A percentile compares a stretch with the other conserved stretches of the same genome.
Evolutionary conservation across 2,797 vertebrate genomes (phyloP).

Genomic region (Rhabdophis nuchalis): DNA sequence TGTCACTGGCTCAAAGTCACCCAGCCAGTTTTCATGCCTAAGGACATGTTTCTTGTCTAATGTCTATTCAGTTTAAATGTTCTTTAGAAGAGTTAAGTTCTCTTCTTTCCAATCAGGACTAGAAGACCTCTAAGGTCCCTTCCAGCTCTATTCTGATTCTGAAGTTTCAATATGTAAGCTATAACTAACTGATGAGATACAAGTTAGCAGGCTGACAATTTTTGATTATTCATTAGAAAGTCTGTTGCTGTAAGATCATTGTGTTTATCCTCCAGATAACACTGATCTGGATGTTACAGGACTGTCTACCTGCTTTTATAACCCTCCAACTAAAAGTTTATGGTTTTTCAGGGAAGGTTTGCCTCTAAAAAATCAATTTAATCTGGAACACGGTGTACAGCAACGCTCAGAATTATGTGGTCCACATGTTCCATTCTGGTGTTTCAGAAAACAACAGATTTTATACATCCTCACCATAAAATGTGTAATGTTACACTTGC

Average conservation of each 20-base stretch:
- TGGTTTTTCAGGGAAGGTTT: not conserved
- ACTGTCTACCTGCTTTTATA: not conserved
- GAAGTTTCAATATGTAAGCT: not conserved
- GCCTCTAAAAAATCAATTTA: not conserved
- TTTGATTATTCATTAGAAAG: not conserved
- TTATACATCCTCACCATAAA: not conserved
- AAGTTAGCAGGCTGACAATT: not conserved
- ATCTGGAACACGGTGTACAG: not conserved
- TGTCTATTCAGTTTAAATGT: not conserved
- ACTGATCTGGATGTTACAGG: not conserved
- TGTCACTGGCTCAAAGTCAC: not conserved
- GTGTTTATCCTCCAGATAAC: not conserved
- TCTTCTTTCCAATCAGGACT: not conserved
- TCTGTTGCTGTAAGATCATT: not conserved
- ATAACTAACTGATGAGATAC: not conserved
- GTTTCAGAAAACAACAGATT: not conserved
- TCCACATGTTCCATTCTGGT: not conserved
- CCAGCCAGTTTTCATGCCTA: not conserved
- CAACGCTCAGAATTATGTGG: not conserved
- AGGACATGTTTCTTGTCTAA: not conserved
- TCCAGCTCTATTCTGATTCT: not conserved
- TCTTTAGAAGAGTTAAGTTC: not conserved
- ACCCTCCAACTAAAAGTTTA: not conserved
- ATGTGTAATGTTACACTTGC: not conserved
- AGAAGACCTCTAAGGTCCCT: not conserved